Evolutionary conservation across 2,113 vertebrate species (phyloP).

Genomic region (Falcunculus frontatus): DNA sequence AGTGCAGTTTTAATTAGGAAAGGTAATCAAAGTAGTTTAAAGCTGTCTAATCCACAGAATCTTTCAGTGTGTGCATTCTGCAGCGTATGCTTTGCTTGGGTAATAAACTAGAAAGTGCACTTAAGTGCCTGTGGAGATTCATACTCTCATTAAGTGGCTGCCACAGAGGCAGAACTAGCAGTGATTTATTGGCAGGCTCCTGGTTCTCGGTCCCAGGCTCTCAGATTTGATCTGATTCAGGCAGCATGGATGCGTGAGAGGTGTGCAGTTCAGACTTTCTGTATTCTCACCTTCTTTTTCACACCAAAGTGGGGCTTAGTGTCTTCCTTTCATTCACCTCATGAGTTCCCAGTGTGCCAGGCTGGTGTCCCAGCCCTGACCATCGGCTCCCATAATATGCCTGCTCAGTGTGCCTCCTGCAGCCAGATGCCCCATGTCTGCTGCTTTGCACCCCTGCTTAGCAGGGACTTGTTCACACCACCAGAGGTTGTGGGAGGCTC

Average conservation of each 20-base stretch:
- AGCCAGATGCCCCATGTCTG: not conserved
- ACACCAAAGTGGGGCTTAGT: not conserved
- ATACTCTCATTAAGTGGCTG: not conserved
- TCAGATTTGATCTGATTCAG: not conserved
- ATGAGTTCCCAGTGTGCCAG: not conserved
- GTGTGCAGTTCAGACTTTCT: not conserved
- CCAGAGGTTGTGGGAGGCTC: not conserved
- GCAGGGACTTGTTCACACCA: not conserved
- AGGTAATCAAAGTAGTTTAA: slow-evolving; percentile 9
- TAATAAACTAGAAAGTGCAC: slow-evolving; percentile 6
- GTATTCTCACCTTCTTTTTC: not conserved
- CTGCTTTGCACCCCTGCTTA: not conserved
- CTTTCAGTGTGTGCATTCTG: not conserved
- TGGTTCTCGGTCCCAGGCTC: not conserved
- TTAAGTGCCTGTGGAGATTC: not conserved
- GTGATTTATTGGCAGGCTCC: not conserved
- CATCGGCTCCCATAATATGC: not conserved
- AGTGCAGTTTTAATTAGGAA: slow-evolving; percentile 41
- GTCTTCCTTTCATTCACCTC: not conserved
- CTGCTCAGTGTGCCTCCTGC: not conserved
- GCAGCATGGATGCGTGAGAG: not conserved
- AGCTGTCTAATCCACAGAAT: not conserved
- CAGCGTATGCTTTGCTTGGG: not conserved
- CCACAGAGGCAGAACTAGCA: slow-evolving; percentile 8
- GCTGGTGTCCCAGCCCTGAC: accelerated